These are phyloP conservation scores for Himalopsyche kuldschensis DNA, from an alignment of 2,888 invertebrate species.

Conservation along the genomic window DNA sequence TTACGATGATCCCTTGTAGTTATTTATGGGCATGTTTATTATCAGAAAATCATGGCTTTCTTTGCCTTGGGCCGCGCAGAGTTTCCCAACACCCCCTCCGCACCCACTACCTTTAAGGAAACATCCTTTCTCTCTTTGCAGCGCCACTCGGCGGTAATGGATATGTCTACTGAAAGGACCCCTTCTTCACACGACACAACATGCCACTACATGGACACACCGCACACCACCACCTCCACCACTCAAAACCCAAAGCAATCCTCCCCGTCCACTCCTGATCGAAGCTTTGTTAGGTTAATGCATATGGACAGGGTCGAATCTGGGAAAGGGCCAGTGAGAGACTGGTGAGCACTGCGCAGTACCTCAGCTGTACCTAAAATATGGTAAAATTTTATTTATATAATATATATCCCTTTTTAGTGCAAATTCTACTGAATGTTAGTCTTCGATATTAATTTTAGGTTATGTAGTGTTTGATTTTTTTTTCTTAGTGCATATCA, in stretches of 20 bases:
- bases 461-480: too few species aligned
- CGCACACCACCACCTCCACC: not conserved
- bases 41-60: not conserved
- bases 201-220: not conserved
- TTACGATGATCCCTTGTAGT: too few species aligned
- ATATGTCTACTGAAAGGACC: slow-evolving; percentile 38
- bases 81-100: not conserved
- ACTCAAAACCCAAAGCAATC: not conserved
- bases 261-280: not conserved
- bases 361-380: not conserved
- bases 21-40: not conserved
- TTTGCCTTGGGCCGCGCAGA: slow-evolving; percentile 9
- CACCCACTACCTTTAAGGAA: slow-evolving; percentile 34
- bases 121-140: slow-evolving; percentile 40
- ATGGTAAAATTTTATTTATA: not conserved
- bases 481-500: too few species aligned
- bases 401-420: not conserved
- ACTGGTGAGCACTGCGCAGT: not conserved
- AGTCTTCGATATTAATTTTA: too few species aligned
- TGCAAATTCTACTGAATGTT: too few species aligned
- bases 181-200: not conserved
- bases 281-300: not conserved
- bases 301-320: not conserved
- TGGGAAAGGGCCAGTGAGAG: not conserved
- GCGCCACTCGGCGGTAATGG: slow-evolving; percentile 40